Evolutionary conservation across 2,888 invertebrate species (phyloP).

Genomic region (Ophion slaviceki): DNA sequence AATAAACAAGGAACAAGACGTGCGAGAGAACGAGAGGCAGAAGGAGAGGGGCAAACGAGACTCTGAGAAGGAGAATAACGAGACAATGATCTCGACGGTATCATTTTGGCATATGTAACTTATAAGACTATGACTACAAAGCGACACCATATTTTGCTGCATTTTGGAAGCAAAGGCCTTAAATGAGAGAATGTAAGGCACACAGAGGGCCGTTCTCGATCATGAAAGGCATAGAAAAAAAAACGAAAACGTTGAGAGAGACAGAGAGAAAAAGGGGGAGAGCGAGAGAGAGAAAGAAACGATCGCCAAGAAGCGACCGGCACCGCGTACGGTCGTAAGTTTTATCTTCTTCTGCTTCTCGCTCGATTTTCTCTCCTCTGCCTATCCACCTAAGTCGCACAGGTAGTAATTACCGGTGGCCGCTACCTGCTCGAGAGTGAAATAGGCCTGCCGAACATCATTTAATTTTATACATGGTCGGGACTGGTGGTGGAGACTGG

Average conservation of each 20-base stretch:
- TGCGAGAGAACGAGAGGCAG: neutral
- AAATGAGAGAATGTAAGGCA: slow-evolving; percentile 12
- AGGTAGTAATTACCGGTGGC: slow-evolving; percentile 84
- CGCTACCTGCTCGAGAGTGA: slow-evolving; percentile 82
- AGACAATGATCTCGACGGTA: slow-evolving; percentile 39
- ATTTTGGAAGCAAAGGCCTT: slow-evolving; percentile 47
- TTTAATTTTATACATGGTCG: slow-evolving; percentile 81
- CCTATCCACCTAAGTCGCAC: slow-evolving; percentile 69
- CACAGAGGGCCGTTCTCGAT: slow-evolving; percentile 18
- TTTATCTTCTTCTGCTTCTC: slow-evolving; percentile 70
- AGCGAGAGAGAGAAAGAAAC: slow-evolving; percentile 6
- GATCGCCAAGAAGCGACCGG: slow-evolving; percentile 43
- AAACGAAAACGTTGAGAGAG: neutral
- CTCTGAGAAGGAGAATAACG: slow-evolving; percentile 32
- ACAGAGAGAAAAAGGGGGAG: slow-evolving; percentile 12
- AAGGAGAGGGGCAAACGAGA: slow-evolving; percentile 6
- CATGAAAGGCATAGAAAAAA: neutral
- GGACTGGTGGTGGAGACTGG: slow-evolving; percentile 52
- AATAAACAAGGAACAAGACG: slow-evolving; percentile 21
- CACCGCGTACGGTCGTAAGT: slow-evolving; percentile 72
- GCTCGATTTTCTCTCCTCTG: slow-evolving; percentile 50
- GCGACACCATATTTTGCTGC: slow-evolving; percentile 7
- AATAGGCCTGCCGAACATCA: slow-evolving; percentile 82
- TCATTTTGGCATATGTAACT: slow-evolving; percentile 38
- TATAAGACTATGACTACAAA: slow-evolving; percentile 20